Base-by-base conservation (phyloP, 2,797 vertebrate species). In the Lutjanus argentimaculatus region DNA sequence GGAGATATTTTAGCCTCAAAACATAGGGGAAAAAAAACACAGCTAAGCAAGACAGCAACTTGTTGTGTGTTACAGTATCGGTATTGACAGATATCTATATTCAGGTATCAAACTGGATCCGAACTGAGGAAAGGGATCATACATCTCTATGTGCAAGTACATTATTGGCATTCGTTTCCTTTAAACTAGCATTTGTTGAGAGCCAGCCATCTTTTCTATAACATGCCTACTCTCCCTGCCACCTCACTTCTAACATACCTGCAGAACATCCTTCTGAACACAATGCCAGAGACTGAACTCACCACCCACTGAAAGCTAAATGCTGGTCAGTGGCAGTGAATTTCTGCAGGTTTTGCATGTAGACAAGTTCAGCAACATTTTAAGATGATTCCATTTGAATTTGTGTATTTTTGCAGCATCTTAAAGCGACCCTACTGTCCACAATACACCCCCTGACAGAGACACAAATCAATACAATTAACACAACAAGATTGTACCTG, bases 231-330 rank as follows among this genome's bases (percentile, higher is more conserved):
- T 0, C 59, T 45, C n/a, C 15, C 30, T 8, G 4, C 25, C 72
- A 45, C 43, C 14, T 8, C n/a, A 61, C 64, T 49, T 40, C 14
- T n/a, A 68, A 21, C 51, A 46, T 6, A 67, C 22, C 48, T 52
- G 42, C 9, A 48, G 67, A 42, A 46, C 49, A 49, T 25, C 55
- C 25, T 19, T 51, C 15, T 64, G 55, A 77, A 68, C 22, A 12
- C 13, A 25, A 4, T 6, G 62, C 66, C 72, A 68, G 57, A 57
- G 25, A 42, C 2, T 43, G 16, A 74, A 72, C 8, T 51, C 14
- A 40, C 21, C 62, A 1, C 67, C 49, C 42, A 76, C 64, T 14
- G 2, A 21, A 56, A 21, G 67, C 43, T 43, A 64, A 49, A 36
- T 15, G 1, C 43, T 46, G 13, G 8, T 8, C 46, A 4, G 8